Conservation (phyloP, 2,888 invertebrate species). For the Podotricha telesiphe region DNA sequence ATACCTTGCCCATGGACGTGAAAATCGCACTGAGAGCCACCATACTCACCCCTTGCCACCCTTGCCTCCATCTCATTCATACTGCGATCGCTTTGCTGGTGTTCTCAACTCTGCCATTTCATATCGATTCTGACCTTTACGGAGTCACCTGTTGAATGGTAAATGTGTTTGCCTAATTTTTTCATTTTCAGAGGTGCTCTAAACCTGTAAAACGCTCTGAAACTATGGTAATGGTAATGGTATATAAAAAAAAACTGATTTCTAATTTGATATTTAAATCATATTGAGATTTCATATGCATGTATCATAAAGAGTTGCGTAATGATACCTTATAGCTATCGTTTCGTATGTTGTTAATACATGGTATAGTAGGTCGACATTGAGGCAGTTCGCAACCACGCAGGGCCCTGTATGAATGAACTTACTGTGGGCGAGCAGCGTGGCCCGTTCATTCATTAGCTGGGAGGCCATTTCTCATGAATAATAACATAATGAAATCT, state of each 20-base stretch:
- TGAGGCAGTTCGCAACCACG: slow-evolving; percentile 67
- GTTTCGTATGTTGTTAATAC: slow-evolving; percentile 27
- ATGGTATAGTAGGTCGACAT: slow-evolving; percentile 57
- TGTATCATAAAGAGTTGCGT: neutral
- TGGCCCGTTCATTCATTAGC: slow-evolving; percentile 78
- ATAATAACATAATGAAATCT: slow-evolving; percentile 77
- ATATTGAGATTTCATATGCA: neutral
- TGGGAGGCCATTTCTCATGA: slow-evolving; percentile 78
- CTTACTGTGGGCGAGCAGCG: slow-evolving; percentile 65
- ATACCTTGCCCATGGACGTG: slow-evolving; percentile 76
- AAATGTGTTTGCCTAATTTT: slow-evolving; percentile 30
- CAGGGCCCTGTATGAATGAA: slow-evolving; percentile 79
- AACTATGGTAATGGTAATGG: too few species aligned
- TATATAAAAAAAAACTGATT: neutral
- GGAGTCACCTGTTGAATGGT: slow-evolving; percentile 60
- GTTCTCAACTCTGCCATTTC: slow-evolving; percentile 72
- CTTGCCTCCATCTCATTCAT: slow-evolving; percentile 57
- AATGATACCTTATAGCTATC: slow-evolving; percentile 8
- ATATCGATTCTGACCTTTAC: slow-evolving; percentile 70
- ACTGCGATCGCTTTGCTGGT: slow-evolving; percentile 54
- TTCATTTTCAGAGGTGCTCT: slow-evolving; percentile 5
- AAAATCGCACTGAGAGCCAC: slow-evolving; percentile 60
- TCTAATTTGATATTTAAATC: neutral
- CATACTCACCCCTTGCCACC: slow-evolving; percentile 46
- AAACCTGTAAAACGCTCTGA: neutral